Evolutionary conservation across 1,140 invertebrate genomes (phyloP), one percentile per base, ranked within the genome.

Genomic region (Cherax quadricarinatus): DNA sequence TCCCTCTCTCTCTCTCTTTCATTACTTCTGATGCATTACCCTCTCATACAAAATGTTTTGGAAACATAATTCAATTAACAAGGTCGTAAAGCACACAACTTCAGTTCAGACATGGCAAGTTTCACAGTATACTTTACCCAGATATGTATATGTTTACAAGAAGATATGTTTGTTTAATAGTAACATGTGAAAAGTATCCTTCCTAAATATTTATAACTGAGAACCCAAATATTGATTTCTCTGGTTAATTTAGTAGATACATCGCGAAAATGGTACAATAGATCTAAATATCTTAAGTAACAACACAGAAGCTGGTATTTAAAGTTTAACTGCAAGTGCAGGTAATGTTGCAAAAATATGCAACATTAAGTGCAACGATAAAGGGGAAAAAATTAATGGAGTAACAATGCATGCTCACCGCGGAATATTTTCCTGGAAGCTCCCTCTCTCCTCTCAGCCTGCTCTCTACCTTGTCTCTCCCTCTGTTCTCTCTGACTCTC

Each of bases 401-500:
- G 21, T 14, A 14, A 6, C 12, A n/a, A n/a, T 30, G 21, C 21
- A n/a, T 75, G 12, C 30, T 75, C 70, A 75, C 70, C 21, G 21
- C 6, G 21, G 6, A 5, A 6, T 75, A n/a, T 75, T 21, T 75
- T 6, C 30, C 70, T 70, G 1, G n/a, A 18, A 18, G 66, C n/a
- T 70, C 14, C n/a, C n/a, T 70, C 66, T n/a, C 66, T 70, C n/a
- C 66, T 70, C 66, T 70, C 66, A 70, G 66, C n/a, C 66, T 70
- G 21, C 70, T 75, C 21, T 75, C 30, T 41, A 41, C 30, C 30
- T 41, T 2, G 0, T 41, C 30, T 41, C 30, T 41, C 30, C 10
- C 70, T 75, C 70, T 75, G 4, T 75, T 75, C 70, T 75, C 70
- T 75, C 70, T 75, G 4, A 6, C 70, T 75, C 70, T 75, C 70